These are phyloP conservation scores for Nyctibius grandis DNA, from an alignment of 2,797 vertebrate genomes.

Conservation along the genomic window DNA sequence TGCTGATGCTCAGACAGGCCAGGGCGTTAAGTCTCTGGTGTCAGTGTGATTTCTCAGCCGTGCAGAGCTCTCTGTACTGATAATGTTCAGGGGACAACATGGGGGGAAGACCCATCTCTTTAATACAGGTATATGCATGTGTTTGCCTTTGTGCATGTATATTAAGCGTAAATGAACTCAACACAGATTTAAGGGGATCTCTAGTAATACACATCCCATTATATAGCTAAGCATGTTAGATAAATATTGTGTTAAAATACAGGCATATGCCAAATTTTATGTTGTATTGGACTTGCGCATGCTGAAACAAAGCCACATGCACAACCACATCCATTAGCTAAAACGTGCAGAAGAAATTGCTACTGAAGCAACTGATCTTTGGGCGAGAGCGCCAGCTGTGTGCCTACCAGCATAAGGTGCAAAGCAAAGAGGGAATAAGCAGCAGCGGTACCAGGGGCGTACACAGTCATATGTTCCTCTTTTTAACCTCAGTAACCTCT, in stretches of 20 bases:
- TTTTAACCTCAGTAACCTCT: conserved; percentile 64
- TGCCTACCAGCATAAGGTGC: background rate
- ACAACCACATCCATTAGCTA: background rate
- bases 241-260: background rate
- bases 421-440: background rate
- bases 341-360: background rate
- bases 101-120: background rate
- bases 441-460: background rate
- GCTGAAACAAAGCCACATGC: background rate
- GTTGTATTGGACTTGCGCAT: background rate
- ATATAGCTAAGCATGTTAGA: background rate
- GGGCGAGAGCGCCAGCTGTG: background rate
- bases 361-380: background rate
- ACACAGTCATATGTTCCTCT: conserved; percentile 56
- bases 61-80: background rate
- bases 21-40: background rate
- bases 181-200: background rate
- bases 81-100: background rate
- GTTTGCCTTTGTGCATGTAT: background rate
- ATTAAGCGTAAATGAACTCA: background rate
- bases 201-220: background rate
- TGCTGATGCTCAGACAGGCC: background rate
- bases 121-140: background rate
- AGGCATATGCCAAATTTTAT: background rate
- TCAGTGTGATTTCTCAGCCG: background rate